Evolutionary conservation across 2,113 vertebrate genomes (phyloP), one percentile per base, ranked within the genome.

Genomic region (Corvus hawaiiensis): DNA sequence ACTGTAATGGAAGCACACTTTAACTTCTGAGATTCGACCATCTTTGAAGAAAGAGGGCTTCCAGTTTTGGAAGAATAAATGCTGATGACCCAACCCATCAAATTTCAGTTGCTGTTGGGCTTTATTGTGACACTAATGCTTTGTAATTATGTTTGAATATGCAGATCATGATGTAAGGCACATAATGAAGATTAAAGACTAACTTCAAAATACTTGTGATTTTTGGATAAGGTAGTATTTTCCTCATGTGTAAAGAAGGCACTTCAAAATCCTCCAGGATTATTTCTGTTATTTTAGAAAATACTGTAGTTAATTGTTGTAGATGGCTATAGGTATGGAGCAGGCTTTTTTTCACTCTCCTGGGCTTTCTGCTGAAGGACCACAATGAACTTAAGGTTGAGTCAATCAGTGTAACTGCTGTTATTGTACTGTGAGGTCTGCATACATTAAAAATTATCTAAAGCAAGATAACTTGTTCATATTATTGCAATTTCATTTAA

Each of bases 21-120:
- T 32, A 87, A n/a, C 35, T 66, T 73, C 43, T 82, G 44, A 92
- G 71, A 67, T 55, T 86, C 48, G 22, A 62, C 11, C 49, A 77
- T 17, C 61, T 66, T 64, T 67, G 88, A 96, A 96, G 89, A 93
- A 95, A 88, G 87, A 93, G 23, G 43, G 37, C 28, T 71, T 79
- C 86, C 84, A 84, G 30, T 92, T 93, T 67, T 41, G 23, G 55
- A 95, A 90, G 75, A 90, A 96, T 91, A 93, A 83, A 90, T 62
- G 85, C 59, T 84, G 82, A 72, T 81, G 54, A 96, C 92, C 73
- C 93, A 93, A 82, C 71, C 80, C 92, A 71, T 63, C 59, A 89
- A 92, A 87, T 68, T 68, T 66, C 63, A 76, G n/a, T 28, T 76
- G 37, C 48, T 83, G 27, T 17, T 58, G 84, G 77, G 63, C 18